Base-by-base conservation (phyloP, 1,140 invertebrate species). In the Apocrypta bakeri region DNA sequence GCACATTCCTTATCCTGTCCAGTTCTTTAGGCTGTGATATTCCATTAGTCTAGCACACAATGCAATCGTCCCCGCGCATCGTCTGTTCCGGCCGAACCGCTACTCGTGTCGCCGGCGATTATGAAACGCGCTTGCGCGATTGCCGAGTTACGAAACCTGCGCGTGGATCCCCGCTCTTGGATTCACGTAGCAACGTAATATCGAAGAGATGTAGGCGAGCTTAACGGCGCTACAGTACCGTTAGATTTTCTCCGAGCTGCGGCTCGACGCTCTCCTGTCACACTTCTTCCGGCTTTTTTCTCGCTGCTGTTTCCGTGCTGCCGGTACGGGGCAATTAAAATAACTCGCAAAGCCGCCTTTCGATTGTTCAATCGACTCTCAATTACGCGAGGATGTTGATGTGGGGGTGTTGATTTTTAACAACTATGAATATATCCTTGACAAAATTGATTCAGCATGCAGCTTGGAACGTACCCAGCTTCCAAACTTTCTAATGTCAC, bases 161-260 rank as follows among this genome's bases (percentile, higher is more conserved):
- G 9, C 69, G 33, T 8, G 31, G 48, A 56, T 56, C 68, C 68
- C 68, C 12, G 33, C 68, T 76, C 87, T 88, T 21, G n/a, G 48
- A 56, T 56, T 56, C 27, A 66, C 63, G 25, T 3, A 66, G 87
- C 88, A 63, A 89, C 87, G 88, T 90, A 90, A 90, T 89, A 89
- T 86, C 86, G 73, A 78, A 79, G 82, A 84, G n/a, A 88, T 87
- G 86, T 87, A 88, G 86, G 87, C 86, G 84, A 89, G 81, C 81
- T 84, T 75, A 84, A 81, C 86, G 48, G 48, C 48, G 48, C 48
- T 84, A 83, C 69, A 69, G 83, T 89, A 88, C 89, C 89, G 89
- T 90, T 90, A 90, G 88, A 90, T 90, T 90, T 90, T 90, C 89
- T 89, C 88, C 83, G 61, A n/a, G 25, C 73, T n/a, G 17, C 48